These are phyloP conservation scores for Aurelia sp. DNA, from an alignment of 30 jellyfish, hydroid and myxozoan genomes.

Conservation along the genomic window DNA sequence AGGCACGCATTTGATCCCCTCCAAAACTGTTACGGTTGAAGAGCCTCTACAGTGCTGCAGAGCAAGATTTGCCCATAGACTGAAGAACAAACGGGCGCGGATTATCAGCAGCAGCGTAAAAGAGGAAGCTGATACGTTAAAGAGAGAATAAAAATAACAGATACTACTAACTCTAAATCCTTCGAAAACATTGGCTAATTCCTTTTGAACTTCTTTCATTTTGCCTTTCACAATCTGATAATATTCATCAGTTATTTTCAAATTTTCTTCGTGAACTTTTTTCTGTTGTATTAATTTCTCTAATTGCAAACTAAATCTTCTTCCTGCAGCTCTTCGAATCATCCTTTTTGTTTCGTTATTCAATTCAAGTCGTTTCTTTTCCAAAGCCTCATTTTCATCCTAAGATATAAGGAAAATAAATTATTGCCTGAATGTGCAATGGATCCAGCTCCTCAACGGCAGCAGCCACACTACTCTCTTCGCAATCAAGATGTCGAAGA, in stretches of 20 bases:
- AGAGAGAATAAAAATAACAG: neutral
- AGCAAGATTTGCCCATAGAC: no score
- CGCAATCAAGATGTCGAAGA: no score
- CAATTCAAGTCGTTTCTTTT: constrained; percentile 2
- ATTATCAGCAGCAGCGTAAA: no score
- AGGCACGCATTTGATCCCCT: no score
- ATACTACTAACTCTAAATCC: constrained; percentile 22
- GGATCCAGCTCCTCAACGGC: no score
- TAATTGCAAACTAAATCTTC: constrained; percentile 17
- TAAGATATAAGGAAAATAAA: neutral
- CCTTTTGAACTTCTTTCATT: constrained; percentile 41
- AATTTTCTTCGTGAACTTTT: constrained; percentile 6
- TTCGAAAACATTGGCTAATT: constrained; percentile 12
- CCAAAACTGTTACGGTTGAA: no score
- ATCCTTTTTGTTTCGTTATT: neutral
- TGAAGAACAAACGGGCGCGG: no score
- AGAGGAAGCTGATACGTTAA: no score
- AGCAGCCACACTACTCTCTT: no score
- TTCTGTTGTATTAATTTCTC: constrained; percentile 14
- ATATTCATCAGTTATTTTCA: constrained; percentile 8
- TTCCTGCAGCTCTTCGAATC: neutral
- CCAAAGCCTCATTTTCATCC: neutral
- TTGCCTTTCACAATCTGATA: constrained; percentile 11
- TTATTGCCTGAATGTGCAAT: no score
- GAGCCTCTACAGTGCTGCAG: no score